Evolutionary conservation across 2,888 invertebrate genomes (phyloP).

Genomic region (Ichneumoninae sp.): DNA sequence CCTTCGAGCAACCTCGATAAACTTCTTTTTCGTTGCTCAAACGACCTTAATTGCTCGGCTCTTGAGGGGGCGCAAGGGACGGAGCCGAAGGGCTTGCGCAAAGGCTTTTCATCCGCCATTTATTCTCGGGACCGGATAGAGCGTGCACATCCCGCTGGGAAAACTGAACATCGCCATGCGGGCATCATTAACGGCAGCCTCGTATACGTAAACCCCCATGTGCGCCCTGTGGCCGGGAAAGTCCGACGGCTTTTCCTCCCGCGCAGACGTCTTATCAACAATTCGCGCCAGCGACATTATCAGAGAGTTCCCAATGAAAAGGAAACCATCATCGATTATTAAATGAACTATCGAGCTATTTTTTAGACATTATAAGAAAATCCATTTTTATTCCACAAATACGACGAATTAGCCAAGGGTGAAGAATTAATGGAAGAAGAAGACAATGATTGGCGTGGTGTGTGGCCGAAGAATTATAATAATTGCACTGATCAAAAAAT

Average conservation of each 20-base stretch:
- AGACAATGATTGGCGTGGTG: too few species aligned
- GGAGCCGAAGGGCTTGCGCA: not conserved
- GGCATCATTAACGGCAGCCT: slow-evolving; percentile 82
- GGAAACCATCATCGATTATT: not conserved
- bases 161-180: slow-evolving; percentile 72
- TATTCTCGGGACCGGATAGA: slow-evolving; percentile 73
- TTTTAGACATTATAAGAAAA: too few species aligned
- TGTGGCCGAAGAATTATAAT: too few species aligned
- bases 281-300: slow-evolving; percentile 64
- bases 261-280: slow-evolving; percentile 74
- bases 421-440: too few species aligned
- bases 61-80: not conserved
- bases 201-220: slow-evolving; percentile 73
- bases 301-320: not conserved
- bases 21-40: slow-evolving; percentile 32
- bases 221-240: slow-evolving; percentile 74
- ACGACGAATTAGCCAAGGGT: too few species aligned
- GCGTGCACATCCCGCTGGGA: slow-evolving; percentile 33
- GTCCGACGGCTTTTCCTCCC: slow-evolving; percentile 41
- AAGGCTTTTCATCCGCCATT: slow-evolving; percentile 71
- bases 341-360: too few species aligned
- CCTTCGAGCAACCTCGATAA: slow-evolving; percentile 49
- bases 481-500: too few species aligned
- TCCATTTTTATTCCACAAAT: too few species aligned
- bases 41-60: slow-evolving; percentile 51